Evolutionary conservation across 2,113 vertebrate genomes (phyloP).

Genomic region (Sitta europaea): DNA sequence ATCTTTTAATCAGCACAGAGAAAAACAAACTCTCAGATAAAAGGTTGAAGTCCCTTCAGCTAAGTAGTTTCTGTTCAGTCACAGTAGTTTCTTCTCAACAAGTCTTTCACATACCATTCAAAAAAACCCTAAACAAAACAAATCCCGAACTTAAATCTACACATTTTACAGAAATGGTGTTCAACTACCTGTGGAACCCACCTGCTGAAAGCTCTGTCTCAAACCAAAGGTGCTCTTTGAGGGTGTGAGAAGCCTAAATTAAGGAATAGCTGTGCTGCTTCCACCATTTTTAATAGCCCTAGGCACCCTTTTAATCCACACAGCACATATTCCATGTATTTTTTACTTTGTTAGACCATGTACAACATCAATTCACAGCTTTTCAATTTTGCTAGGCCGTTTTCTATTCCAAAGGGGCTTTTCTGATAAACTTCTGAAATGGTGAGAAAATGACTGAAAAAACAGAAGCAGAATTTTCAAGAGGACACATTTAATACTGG

Average conservation of each 20-base stretch:
- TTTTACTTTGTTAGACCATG: background rate
- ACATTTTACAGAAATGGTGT: background rate
- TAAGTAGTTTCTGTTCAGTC: background rate
- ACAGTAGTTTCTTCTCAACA: background rate
- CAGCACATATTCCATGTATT: background rate
- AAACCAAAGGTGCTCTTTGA: background rate
- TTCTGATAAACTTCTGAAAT: background rate
- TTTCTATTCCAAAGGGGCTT: background rate
- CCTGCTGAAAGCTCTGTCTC: background rate
- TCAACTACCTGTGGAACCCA: background rate
- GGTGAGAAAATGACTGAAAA: background rate
- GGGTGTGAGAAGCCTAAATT: background rate
- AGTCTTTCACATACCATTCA: background rate
- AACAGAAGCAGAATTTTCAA: background rate
- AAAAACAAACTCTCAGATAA: background rate
- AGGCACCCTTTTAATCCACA: background rate
- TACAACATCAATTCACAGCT: background rate
- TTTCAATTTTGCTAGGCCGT: background rate
- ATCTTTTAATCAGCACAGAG: background rate
- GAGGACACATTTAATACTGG: background rate
- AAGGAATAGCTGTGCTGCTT: background rate
- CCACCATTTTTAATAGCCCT: background rate
- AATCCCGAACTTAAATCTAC: background rate
- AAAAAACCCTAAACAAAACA: background rate
- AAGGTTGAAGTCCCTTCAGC: background rate